Evolutionary conservation across 2,888 invertebrate species (phyloP).

Genomic region (Leucozona laternaria): DNA sequence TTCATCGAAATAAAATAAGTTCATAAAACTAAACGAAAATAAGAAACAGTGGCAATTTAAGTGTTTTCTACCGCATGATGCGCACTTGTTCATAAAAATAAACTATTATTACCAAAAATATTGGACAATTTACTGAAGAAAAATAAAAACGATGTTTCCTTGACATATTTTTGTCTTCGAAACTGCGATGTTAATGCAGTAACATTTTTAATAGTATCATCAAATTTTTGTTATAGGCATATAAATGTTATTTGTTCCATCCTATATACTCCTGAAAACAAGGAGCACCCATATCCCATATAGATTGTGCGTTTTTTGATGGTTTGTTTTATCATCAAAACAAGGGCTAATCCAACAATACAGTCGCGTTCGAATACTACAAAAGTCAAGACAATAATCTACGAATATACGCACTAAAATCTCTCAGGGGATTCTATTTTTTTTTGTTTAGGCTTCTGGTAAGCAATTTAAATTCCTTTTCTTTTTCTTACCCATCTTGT

Average conservation of each 20-base stretch:
- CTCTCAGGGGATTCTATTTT: conserved; percentile 6
- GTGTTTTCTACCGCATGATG: background rate
- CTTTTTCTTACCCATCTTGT: background rate
- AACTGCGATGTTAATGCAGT: background rate
- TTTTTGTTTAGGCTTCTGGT: background rate
- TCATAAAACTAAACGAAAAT: conserved; percentile 9
- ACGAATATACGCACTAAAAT: conserved; percentile 11
- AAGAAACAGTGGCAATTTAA: background rate
- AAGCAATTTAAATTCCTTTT: background rate
- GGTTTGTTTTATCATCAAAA: conserved; percentile 14
- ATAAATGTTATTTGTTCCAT: background rate
- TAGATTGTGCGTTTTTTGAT: background rate
- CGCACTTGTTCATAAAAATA: conserved; percentile 13
- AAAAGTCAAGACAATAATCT: background rate
- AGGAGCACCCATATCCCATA: background rate
- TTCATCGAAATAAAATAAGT: conserved; percentile 7
- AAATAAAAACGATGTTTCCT: background rate
- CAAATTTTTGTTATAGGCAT: conserved; percentile 14
- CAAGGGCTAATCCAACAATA: conserved; percentile 8
- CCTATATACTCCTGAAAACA: background rate
- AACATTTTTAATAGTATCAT: conserved; percentile 17
- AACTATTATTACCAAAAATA: conserved; percentile 3
- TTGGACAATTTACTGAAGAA: background rate
- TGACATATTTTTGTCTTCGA: background rate
- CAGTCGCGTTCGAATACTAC: background rate